Evolutionary conservation across 2,888 invertebrate genomes (phyloP).

Genomic region (Scrobipalpa costella): DNA sequence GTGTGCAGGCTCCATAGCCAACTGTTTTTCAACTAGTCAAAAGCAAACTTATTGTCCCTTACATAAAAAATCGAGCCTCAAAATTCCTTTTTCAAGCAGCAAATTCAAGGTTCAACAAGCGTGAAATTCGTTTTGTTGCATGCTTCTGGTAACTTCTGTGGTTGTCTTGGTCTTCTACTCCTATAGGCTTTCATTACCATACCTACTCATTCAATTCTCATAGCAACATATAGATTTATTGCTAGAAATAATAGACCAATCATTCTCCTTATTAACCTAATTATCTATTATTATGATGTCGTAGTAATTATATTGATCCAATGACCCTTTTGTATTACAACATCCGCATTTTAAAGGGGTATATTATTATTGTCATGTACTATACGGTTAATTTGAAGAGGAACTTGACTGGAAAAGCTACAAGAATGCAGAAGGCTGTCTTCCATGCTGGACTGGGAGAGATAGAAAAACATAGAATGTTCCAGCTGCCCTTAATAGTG

Average conservation of each 20-base stretch:
- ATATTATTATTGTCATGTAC: neutral
- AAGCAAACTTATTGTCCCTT: too few relatives aligned
- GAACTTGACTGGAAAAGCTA: too few relatives aligned
- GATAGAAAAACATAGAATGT: too few relatives aligned
- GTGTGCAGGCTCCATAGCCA: too few relatives aligned
- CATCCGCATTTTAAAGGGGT: neutral
- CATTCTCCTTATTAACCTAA: conserved; percentile 1
- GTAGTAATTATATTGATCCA: neutral
- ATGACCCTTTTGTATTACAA: conserved; percentile 3
- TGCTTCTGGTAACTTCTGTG: neutral
- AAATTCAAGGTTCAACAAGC: too few relatives aligned
- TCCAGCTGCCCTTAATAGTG: too few relatives aligned
- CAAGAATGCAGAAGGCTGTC: too few relatives aligned
- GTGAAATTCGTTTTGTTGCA: neutral
- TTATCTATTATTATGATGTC: conserved; percentile 5
- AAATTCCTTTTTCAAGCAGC: too few relatives aligned
- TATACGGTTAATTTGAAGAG: too few relatives aligned
- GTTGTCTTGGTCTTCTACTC: neutral
- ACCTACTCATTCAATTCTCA: neutral
- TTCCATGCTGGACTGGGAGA: too few relatives aligned
- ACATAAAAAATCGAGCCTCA: too few relatives aligned
- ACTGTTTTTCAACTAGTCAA: too few relatives aligned
- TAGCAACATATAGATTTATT: neutral
- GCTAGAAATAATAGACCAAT: neutral
- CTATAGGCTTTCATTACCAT: neutral